phyloP scores from a whole-genome alignment of 2,797 vertebrate genomes.

The Alauda arvensis region DNA sequence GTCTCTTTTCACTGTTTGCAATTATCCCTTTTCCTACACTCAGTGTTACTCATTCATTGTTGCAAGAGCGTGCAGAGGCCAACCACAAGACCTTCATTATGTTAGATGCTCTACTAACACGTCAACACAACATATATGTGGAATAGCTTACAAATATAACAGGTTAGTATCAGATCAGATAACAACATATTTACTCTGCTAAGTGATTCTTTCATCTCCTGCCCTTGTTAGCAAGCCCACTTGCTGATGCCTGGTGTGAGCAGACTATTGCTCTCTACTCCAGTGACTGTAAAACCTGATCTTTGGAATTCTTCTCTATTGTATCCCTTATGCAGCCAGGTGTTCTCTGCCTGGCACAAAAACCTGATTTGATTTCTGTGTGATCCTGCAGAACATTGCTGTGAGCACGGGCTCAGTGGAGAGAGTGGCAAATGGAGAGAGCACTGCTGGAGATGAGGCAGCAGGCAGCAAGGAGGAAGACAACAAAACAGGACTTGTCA shows the following conservation, averaged over 20 bases:
- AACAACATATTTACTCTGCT: background rate
- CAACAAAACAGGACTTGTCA: constrained; percentile 70
- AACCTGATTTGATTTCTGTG: constrained; percentile 13
- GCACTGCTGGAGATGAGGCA: constrained; percentile 74
- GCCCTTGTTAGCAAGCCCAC: background rate
- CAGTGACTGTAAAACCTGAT: background rate
- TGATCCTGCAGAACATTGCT: constrained; percentile 68
- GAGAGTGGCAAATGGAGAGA: constrained; percentile 78
- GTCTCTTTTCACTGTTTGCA: background rate
- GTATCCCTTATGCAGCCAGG: background rate
- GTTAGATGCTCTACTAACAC: background rate
- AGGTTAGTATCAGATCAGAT: background rate
- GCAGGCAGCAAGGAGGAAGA: constrained; percentile 69
- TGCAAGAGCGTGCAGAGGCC: background rate
- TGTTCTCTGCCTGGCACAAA: background rate
- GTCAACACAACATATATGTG: background rate
- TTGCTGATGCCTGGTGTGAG: background rate
- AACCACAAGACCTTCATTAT: background rate
- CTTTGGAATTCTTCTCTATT: background rate
- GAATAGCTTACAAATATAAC: background rate
- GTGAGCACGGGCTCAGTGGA: constrained; percentile 71
- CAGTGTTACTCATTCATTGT: background rate
- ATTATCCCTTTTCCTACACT: background rate
- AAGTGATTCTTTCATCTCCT: background rate
- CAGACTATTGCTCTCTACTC: background rate